Evolutionary conservation across 2,113 vertebrate genomes (phyloP).

Genomic region (Jacana jacana): DNA sequence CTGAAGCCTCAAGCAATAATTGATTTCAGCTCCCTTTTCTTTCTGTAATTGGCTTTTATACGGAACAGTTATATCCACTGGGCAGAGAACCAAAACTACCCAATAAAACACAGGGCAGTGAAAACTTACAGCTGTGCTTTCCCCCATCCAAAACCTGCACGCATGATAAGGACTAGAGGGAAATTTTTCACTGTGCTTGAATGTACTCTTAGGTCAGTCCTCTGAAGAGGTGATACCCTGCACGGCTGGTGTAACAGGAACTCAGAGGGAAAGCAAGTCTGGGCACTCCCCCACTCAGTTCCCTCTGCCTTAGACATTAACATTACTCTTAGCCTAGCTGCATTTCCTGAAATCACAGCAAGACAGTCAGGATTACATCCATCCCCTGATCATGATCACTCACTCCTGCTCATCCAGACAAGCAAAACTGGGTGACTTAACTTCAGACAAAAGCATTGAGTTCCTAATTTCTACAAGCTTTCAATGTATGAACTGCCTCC

Average conservation of each 20-base stretch:
- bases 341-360: not conserved
- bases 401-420: not conserved
- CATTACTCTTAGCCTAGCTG: fast-evolving
- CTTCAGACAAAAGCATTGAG: not conserved
- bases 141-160: not conserved
- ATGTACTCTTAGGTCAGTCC: not conserved
- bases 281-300: not conserved
- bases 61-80: not conserved
- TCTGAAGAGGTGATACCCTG: not conserved
- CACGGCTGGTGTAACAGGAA: not conserved
- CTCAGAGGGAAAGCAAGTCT: not conserved
- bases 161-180: not conserved
- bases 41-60: not conserved
- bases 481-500: not conserved
- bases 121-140: not conserved
- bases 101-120: not conserved
- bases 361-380: not conserved
- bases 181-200: not conserved
- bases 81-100: not conserved
- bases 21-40: not conserved
- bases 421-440: not conserved
- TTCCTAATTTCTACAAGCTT: not conserved
- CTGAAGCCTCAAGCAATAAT: not conserved
- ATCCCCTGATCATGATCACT: not conserved
- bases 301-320: not conserved